Conservation (phyloP, 2,113 vertebrate genomes). For the Suricata suricatta region DNA sequence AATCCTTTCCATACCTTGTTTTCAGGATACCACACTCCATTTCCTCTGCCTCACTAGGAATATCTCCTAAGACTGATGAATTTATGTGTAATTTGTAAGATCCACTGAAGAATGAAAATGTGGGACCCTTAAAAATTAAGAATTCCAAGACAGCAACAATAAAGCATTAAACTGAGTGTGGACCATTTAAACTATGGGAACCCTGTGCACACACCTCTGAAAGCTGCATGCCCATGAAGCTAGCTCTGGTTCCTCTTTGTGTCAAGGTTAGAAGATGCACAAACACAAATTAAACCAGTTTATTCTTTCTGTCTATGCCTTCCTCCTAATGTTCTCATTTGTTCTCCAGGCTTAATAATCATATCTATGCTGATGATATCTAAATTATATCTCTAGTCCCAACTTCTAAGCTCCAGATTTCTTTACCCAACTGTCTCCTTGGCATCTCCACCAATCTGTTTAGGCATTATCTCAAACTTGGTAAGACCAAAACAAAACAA, state of each 20-base stretch:
- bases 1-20: neutral
- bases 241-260: neutral
- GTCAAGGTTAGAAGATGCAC: neutral
- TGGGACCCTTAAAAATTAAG: neutral
- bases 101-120: neutral
- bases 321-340: neutral
- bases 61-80: neutral
- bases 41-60: neutral
- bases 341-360: neutral
- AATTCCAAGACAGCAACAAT: neutral
- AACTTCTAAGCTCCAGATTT: neutral
- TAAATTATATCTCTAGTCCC: neutral
- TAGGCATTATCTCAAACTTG: neutral
- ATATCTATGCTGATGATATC: neutral
- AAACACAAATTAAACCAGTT: neutral
- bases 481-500: neutral
- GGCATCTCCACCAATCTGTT: neutral
- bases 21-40: neutral
- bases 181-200: neutral
- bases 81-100: neutral
- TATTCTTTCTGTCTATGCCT: neutral
- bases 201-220: neutral
- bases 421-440: neutral
- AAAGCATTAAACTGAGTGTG: neutral
- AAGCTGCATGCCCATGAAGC: neutral